Evolutionary conservation across 2,797 vertebrate species (phyloP).

Genomic region (Eurystomus glaucurus): DNA sequence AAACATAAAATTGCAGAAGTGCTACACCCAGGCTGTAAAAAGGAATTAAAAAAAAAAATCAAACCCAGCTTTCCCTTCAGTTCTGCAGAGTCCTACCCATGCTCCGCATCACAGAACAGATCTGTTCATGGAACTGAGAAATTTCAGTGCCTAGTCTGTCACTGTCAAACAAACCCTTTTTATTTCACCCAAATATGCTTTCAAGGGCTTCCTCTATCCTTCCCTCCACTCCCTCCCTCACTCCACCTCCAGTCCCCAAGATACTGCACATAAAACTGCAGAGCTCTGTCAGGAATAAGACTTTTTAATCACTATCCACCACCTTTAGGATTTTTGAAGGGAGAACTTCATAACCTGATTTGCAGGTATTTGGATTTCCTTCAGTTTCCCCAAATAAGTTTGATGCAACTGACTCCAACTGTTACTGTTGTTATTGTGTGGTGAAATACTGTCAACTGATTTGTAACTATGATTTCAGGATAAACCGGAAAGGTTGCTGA

Average conservation of each 20-base stretch:
- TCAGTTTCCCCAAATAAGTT: neutral
- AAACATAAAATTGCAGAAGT: neutral
- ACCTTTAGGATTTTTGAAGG: neutral
- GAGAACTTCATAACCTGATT: neutral
- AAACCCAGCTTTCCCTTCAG: conserved; percentile 6
- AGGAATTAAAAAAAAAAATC: neutral
- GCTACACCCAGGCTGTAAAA: neutral
- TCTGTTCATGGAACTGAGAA: conserved; percentile 7
- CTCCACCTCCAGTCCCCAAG: neutral
- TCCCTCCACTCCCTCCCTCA: neutral
- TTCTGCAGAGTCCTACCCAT: neutral
- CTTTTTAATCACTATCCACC: neutral
- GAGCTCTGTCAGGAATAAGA: neutral
- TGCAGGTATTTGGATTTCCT: neutral
- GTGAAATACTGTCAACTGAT: conserved; percentile 13
- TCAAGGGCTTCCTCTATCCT: conserved; percentile 14
- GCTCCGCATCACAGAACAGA: conserved; percentile 43
- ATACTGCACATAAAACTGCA: conserved; percentile 19
- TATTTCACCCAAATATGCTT: conserved; percentile 40
- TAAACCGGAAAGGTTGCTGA: neutral
- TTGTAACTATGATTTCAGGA: neutral
- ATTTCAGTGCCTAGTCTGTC: conserved; percentile 47
- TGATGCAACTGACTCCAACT: neutral
- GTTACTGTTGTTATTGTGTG: neutral
- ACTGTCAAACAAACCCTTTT: conserved; percentile 57